phyloP scores from a whole-genome alignment of 2,797 vertebrate genomes.

The Acrocephalus scirpaceus region DNA sequence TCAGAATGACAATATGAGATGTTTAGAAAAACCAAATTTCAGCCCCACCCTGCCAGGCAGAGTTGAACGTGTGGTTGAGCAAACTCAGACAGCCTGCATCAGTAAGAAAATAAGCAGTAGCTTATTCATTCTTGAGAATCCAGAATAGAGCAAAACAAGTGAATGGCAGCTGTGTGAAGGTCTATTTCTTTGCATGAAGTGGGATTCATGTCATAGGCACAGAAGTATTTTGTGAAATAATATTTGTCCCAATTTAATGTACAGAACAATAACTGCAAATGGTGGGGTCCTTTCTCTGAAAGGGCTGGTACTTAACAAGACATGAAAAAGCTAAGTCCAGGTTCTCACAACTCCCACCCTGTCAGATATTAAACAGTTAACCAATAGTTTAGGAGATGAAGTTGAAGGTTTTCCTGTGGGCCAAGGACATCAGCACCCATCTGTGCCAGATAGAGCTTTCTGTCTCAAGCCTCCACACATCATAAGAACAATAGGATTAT shows the following conservation, averaged over 20 bases:
- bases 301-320: not conserved
- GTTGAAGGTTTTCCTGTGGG: not conserved
- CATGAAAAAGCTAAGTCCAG: not conserved
- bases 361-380: not conserved
- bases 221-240: not conserved
- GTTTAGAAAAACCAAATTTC: constrained; percentile 19
- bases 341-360: not conserved
- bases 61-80: not conserved
- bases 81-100: not conserved
- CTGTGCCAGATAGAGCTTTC: not conserved
- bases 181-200: not conserved
- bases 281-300: not conserved
- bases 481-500: not conserved
- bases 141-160: not conserved
- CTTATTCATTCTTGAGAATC: not conserved
- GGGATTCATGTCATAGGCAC: not conserved
- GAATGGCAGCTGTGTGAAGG: not conserved
- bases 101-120: not conserved
- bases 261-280: not conserved
- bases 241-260: not conserved
- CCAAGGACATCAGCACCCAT: not conserved
- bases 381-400: not conserved
- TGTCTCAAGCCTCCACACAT: not conserved
- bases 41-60: constrained; percentile 44
- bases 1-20: constrained; percentile 46